Evolutionary conservation across 2,113 vertebrate genomes (phyloP), one percentile per base, ranked within the genome.

Genomic region (Empidonax alnorum): DNA sequence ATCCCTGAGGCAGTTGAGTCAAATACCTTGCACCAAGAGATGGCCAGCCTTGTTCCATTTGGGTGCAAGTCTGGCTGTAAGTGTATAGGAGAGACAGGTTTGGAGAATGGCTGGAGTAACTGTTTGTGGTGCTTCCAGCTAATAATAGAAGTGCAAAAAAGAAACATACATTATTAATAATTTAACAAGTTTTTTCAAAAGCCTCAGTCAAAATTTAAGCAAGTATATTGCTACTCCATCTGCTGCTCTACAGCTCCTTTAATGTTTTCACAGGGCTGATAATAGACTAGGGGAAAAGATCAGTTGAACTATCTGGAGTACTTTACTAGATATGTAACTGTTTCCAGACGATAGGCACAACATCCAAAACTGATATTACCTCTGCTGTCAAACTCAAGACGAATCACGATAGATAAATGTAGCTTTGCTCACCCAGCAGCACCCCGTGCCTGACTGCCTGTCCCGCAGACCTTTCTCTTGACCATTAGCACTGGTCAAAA

Each of bases 21-120:
- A 94, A 53, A 96, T 95, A 99, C 99, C 99, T 96, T 98, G 96
- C 75, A 99, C 95, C 74, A 99, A 96, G 84, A 98, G 98, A 94
- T 98, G 98, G 39, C 99, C 99, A 46, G 97, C 98, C 96, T 98
- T 99, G 91, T 99, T 99, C 99, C 99, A 99, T 33, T 93, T 80
- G 63, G 99, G 99, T 79, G 99, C 90, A 93, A 99, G 97, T 88
- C 97, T 98, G 78, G 97, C 96, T 31, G 82, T 96, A 59, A 99
- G 90, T 9, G 99, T 98, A 94, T 98, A 99, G 24, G 98, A 99
- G 58, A 99, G 96, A 82, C 99, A 99, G 44, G 81, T 89, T 88
- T 99, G 99, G 87, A 99, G 98, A 91, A 98, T 47, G 37, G 76
- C 90, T 93, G 98, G 98, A 73, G 94, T 97, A 84, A 99, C 98